Evolutionary conservation across 2,113 vertebrate genomes (phyloP), one percentile per base, ranked within the genome.

Genomic region (Casuarius casuarius): DNA sequence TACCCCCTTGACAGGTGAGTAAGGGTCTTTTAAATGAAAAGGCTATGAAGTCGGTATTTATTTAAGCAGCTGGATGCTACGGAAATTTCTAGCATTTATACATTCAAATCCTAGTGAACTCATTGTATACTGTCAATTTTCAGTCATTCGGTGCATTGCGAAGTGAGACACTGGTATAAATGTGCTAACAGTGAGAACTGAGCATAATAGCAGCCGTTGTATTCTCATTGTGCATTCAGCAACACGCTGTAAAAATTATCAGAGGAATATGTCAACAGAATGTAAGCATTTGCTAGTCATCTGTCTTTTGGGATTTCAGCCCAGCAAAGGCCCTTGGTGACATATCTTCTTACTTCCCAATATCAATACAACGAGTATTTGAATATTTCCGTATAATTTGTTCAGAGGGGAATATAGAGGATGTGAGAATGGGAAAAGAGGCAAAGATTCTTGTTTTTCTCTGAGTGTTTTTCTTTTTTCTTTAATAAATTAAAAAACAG

Each of bases 291-390:
- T 95, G 75, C 56, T 93, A 79, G 54, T 92, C 87, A 75, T 88
- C 68, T 96, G 87, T 80, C 91, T 91, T 81, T 12, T 26, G 94
- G 89, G 95, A 95, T 90, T 96, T 94, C 67, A 90, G 95, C 93
- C 81, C 77, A 75, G 91, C 56, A 86, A 67, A 87, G n/a, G 42
- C 75, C 48, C 46, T 88, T 3, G 2, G 33, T 91, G 84, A 78
- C 22, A 2, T 83, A 63, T 85, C 87, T 92, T 87, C 67, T 91
- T 88, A 31, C 84, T 77, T 90, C 72, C 61, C 75, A 25, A 22
- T 91, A 94, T 94, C 92, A 89, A 49, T 92, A 84, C 81, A 81
- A 74, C 5, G 42, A 91, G 59, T 68, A 83, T 92, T 88, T 88
- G n/a, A 93, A 38, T 87, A 94, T 95, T 96, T 92, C 58, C 49